Conservation (phyloP, 2,888 invertebrate species). For the Aethes cnicana region DNA sequence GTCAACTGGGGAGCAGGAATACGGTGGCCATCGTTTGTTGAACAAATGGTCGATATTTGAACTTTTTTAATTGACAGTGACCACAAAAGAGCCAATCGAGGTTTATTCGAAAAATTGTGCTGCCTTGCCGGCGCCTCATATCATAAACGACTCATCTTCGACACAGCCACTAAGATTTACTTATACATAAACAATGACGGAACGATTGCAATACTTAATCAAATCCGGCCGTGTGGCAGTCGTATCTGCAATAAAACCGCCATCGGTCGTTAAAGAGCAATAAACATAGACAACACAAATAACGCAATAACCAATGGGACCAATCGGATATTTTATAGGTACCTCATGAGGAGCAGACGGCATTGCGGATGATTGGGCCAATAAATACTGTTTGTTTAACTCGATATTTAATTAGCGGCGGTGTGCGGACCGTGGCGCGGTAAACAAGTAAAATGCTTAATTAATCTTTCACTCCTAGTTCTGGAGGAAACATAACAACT, state of each 20-base stretch:
- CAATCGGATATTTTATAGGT: constrained; percentile 53
- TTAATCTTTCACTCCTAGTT: too few relatives aligned
- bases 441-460: constrained; percentile 37
- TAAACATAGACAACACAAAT: constrained; percentile 81
- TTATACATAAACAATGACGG: constrained; percentile 60
- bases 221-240: constrained; percentile 73
- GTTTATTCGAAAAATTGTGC: too few relatives aligned
- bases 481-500: too few relatives aligned
- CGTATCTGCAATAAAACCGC: constrained; percentile 74
- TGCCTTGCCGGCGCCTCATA: background rate
- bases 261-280: constrained; percentile 71
- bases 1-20: too few relatives aligned
- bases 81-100: too few relatives aligned
- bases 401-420: constrained; percentile 64
- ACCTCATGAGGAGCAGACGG: constrained; percentile 45
- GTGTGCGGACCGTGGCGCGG: too few relatives aligned
- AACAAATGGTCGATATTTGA: too few relatives aligned
- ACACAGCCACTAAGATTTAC: constrained; percentile 46
- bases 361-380: constrained; percentile 64
- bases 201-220: constrained; percentile 71
- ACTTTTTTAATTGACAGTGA: too few relatives aligned
- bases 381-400: constrained; percentile 72
- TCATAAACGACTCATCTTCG: constrained; percentile 1
- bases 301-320: constrained; percentile 69
- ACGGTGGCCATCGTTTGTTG: too few relatives aligned